Base-by-base conservation (phyloP, 2,888 invertebrate species). In the Andrena hattorfiana region DNA sequence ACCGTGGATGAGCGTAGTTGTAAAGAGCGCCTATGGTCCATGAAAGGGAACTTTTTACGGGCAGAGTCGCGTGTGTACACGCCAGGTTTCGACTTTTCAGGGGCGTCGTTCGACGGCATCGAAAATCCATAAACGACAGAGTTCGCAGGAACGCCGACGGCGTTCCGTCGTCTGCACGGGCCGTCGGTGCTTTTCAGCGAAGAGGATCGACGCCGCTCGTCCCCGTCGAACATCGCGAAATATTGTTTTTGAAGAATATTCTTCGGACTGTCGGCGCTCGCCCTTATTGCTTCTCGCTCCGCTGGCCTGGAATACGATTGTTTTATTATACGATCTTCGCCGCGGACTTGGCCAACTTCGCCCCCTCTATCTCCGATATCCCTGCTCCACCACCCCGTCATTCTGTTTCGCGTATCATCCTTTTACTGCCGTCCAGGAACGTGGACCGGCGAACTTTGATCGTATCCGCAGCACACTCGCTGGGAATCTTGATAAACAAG, bases 261-360 rank as follows among this genome's bases (percentile, higher is more conserved):
- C 82, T 16, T 80, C 73, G 83, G 81, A 83, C 83, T 51, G 78
- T 81, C 77, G 56, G 68, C 60, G 73, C 86, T 42, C 42, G 66
- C 81, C 80, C 85, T 85, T 84, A 87, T 87, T 84, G 88, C 88
- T 87, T 89, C 83, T 86, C 85, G 88, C 85, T 88, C 89, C 89
- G 86, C 77, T 90, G 88, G 88, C 78, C 83, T 75, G 88, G 88
- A 91, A 91, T 90, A 91, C 90, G 88, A 92, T 92, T 92, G 92
- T 92, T 92, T 92, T 92, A 92, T 92, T 92, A 91, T 92, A 88
- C 92, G 90, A 89, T 89, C 85, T 89, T 89, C 85, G 81, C 85
- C 85, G 84, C 81, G 78, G 77, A 86, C 86, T 89, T 86, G 74
- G 71, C 56, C 77, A 82, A 86, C 69, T 85, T 89, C 66, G 60